Percentiles rank a stretch among this genome's conserved stretches.
These are phyloP conservation scores for Sylvicapra grimmia DNA, from an alignment of 2,113 vertebrate genomes.

Conservation along the genomic window DNA sequence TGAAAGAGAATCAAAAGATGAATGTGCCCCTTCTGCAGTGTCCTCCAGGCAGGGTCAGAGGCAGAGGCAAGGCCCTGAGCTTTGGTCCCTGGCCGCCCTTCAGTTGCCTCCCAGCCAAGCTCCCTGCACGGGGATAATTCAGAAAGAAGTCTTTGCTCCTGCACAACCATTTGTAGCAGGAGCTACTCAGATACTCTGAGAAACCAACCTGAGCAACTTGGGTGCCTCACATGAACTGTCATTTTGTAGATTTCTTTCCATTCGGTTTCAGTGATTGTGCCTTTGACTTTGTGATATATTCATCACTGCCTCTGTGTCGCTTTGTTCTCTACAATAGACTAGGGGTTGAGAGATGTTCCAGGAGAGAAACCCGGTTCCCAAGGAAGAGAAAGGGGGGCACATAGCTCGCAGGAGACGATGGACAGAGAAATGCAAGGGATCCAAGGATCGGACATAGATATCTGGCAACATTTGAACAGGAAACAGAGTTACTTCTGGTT, in stretches of 20 bases:
- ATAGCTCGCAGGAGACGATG: rapidly evolving
- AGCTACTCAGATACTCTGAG: neutral
- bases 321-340: neutral
- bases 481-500: neutral
- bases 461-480: rapidly evolving
- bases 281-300: neutral
- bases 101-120: rapidly evolving
- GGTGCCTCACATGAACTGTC: neutral
- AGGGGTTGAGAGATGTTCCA: neutral
- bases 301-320: rapidly evolving
- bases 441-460: rapidly evolving
- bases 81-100: neutral
- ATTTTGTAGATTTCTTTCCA: neutral
- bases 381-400: neutral
- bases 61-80: neutral
- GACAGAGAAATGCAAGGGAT: neutral
- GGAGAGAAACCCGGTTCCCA: neutral
- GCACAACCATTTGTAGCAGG: rapidly evolving
- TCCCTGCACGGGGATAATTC: neutral
- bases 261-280: neutral
- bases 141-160: neutral
- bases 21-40: neutral
- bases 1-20: too few relatives aligned
- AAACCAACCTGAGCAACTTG: neutral
- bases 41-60: neutral